phyloP scores from a whole-genome alignment of 2,113 vertebrate species.

The Cyphomyrus discorhynchus region DNA sequence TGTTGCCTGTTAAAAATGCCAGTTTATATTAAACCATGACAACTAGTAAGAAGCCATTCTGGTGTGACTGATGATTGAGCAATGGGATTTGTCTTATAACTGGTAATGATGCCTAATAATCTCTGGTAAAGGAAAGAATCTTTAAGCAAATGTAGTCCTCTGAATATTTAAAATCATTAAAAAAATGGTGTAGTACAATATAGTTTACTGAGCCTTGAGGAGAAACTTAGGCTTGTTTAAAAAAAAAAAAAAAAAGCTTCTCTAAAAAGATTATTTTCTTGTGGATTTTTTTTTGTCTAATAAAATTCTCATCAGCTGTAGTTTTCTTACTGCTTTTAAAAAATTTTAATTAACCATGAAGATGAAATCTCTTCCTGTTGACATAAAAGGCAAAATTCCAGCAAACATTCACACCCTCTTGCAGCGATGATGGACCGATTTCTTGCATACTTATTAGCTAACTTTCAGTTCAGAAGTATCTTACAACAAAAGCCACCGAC shows the following conservation, averaged over 20 bases:
- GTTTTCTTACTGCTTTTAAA: not conserved
- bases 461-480: not conserved
- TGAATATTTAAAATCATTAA: not conserved
- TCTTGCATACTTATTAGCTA: not conserved
- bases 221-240: not conserved
- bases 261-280: not conserved
- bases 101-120: not conserved
- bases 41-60: not conserved
- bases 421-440: not conserved
- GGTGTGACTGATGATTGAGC: not conserved
- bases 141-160: not conserved
- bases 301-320: not conserved
- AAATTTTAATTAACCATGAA: not conserved
- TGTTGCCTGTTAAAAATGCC: constrained; percentile 17
- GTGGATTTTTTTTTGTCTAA: not conserved
- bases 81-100: not conserved
- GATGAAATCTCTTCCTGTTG: not conserved
- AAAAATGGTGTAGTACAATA: not conserved
- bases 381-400: not conserved
- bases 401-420: not conserved
- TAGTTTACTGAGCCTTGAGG: not conserved
- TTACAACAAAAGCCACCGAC: not conserved
- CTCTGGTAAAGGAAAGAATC: not conserved
- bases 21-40: constrained; percentile 25
- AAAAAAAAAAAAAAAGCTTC: not conserved